These are phyloP conservation scores for Hyperoodon ampullatus DNA, from an alignment of 2,113 vertebrate genomes.

Conservation along the genomic window DNA sequence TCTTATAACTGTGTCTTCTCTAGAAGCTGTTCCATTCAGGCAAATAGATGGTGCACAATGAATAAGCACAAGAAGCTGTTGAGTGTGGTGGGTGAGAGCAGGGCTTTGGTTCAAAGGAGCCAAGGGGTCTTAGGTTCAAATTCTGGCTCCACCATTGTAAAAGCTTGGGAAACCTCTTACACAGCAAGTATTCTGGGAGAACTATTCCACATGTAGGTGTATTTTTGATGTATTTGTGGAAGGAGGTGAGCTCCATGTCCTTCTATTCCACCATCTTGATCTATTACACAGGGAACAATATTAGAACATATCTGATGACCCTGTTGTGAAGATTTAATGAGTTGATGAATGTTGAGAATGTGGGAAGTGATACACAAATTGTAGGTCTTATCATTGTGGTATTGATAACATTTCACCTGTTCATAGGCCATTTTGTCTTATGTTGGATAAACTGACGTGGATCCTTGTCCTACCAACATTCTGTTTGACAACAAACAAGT, in stretches of 20 bases:
- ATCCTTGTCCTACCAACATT: not conserved
- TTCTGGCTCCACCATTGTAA: not conserved
- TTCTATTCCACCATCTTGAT: not conserved
- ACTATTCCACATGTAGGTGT: not conserved
- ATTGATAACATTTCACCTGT: not conserved
- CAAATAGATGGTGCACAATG: not conserved
- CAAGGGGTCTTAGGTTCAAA: not conserved
- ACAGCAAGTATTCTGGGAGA: not conserved
- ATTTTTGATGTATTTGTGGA: no score
- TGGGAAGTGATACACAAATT: not conserved
- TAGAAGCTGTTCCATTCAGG: not conserved
- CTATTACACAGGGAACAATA: not conserved
- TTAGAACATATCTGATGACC: not conserved
- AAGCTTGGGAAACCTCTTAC: not conserved
- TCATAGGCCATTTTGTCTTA: not conserved
- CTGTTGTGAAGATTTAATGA: not conserved
- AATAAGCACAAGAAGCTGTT: not conserved
- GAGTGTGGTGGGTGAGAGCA: not conserved
- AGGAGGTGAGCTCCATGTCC: not conserved
- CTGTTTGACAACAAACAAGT: not conserved
- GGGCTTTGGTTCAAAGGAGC: not conserved
- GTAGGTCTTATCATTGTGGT: not conserved
- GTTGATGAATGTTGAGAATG: not conserved
- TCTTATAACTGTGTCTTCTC: not conserved
- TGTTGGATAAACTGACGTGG: not conserved